phyloP scores from a whole-genome alignment of 2,888 invertebrate genomes.

The Acleris literana region DNA sequence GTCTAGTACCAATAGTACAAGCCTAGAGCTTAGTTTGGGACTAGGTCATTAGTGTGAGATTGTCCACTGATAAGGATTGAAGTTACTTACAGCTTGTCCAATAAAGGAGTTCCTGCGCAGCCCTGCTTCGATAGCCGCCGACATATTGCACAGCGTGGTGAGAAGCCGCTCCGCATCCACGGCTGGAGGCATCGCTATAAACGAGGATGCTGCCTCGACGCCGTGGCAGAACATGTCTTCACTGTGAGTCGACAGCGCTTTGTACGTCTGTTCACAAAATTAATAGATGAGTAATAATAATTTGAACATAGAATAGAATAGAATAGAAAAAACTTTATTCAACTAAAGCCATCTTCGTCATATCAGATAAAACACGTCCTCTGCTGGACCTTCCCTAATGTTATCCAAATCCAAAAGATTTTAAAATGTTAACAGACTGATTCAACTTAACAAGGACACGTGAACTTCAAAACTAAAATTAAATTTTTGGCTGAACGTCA shows the following conservation, averaged over 20 bases:
- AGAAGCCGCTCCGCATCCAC: conserved; percentile 46
- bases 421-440: no score
- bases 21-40: no score
- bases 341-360: no score
- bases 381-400: no score
- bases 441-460: no score
- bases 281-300: no score
- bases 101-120: conserved; percentile 58
- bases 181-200: conserved; percentile 53
- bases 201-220: conserved; percentile 51
- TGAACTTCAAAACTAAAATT: neutral
- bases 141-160: conserved; percentile 58
- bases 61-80: neutral
- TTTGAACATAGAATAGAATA: no score
- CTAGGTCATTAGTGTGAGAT: no score
- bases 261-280: conserved; percentile 58
- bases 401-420: no score
- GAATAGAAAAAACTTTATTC: no score
- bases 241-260: conserved; percentile 60
- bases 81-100: conserved; percentile 65
- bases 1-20: no score
- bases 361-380: no score
- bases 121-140: conserved; percentile 60
- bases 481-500: neutral
- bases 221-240: conserved; percentile 65